Conservation (phyloP, 2,113 vertebrate species). For the Salminus brasiliensis region DNA sequence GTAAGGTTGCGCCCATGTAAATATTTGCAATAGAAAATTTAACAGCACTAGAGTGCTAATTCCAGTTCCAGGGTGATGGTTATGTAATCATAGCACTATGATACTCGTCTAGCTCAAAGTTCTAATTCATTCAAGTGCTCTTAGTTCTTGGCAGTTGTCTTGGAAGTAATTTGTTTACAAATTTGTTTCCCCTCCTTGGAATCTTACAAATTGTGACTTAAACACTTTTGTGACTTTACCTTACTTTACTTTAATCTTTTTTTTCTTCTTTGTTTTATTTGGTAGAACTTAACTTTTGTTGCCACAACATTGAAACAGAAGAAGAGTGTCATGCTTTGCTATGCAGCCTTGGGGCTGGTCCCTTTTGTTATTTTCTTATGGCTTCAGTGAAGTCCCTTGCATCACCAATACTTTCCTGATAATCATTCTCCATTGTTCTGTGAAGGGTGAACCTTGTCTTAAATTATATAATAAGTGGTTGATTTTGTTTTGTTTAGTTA, state of each 20-base stretch:
- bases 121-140: not conserved
- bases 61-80: not conserved
- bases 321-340: not conserved
- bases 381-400: constrained; percentile 15
- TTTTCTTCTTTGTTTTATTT: not conserved
- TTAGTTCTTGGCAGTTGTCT: not conserved
- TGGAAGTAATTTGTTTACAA: not conserved
- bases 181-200: not conserved
- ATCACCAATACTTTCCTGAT: not conserved
- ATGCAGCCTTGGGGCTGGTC: constrained; percentile 2
- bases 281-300: not conserved
- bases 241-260: not conserved
- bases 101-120: not conserved
- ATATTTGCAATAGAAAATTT: not conserved
- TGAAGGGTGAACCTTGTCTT: not conserved
- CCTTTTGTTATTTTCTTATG: constrained; percentile 4
- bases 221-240: not conserved
- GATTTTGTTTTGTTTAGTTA: not conserved
- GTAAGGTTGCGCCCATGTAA: not conserved
- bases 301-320: not conserved
- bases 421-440: not conserved
- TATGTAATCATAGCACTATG: not conserved
- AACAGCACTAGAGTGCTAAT: not conserved
- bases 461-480: not conserved
- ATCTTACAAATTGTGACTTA: not conserved